phyloP scores from a whole-genome alignment of 2,888 invertebrate genomes.

The Dynastes hyllus region DNA sequence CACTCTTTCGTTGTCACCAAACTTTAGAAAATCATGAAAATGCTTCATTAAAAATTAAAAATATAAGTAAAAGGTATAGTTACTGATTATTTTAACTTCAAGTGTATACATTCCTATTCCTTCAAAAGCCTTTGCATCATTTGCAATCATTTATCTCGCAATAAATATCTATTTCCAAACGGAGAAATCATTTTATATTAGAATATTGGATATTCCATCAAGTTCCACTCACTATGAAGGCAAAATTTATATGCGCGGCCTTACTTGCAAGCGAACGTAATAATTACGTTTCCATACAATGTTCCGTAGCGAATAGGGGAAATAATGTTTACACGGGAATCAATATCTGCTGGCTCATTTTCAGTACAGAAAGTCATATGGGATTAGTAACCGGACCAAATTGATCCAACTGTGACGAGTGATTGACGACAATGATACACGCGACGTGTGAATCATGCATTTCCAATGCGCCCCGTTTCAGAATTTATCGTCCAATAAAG shows the following conservation, averaged over 20 bases:
- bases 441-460: conserved; percentile 63
- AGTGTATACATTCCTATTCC: no score
- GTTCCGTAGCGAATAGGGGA: background rate
- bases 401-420: conserved; percentile 66
- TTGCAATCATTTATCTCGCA: no score
- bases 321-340: conserved; percentile 56
- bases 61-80: no score
- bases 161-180: no score
- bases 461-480: conserved; percentile 59
- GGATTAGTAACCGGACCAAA: conserved; percentile 60
- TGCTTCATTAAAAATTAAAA: no score
- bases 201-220: no score
- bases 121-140: no score
- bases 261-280: background rate
- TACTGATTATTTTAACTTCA: no score
- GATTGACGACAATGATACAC: conserved; percentile 69
- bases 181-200: no score
- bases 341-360: conserved; percentile 64
- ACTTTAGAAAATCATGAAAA: no score
- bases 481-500: conserved; percentile 58
- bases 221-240: background rate
- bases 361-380: conserved; percentile 62
- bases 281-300: background rate
- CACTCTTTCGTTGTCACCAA: no score
- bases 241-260: background rate